Conservation (phyloP, 1,140 invertebrate genomes). For the Drosophila ananassae region DNA sequence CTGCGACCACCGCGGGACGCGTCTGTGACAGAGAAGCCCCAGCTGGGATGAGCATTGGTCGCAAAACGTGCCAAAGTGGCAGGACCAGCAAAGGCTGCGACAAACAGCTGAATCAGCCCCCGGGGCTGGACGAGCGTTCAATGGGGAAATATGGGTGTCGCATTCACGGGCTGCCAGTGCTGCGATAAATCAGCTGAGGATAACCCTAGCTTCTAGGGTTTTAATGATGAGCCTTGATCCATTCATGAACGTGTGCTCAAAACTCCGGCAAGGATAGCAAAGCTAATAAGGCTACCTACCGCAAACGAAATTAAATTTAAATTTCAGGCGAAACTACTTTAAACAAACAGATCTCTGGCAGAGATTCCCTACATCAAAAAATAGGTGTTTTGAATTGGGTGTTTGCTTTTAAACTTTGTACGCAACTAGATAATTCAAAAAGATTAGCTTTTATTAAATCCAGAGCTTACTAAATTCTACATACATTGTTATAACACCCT, state of each 20-base stretch:
- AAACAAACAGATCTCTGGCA: neutral
- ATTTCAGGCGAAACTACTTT: neutral
- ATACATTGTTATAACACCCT: no score
- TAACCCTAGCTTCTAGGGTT: conserved; percentile 89
- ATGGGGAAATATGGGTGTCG: conserved; percentile 89
- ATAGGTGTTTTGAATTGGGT: neutral
- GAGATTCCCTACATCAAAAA: neutral
- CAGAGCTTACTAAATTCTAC: no score
- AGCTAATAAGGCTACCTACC: neutral
- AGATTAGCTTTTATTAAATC: no score
- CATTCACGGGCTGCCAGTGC: conserved; percentile 32
- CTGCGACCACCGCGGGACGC: conserved; percentile 89
- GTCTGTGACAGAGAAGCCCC: conserved; percentile 85
- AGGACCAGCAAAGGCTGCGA: conserved; percentile 88
- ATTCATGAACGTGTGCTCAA: neutral
- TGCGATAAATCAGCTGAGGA: conserved; percentile 85
- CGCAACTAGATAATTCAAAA: neutral
- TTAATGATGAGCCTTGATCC: conserved; percentile 82
- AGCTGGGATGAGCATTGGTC: conserved; percentile 89
- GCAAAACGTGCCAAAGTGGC: conserved; percentile 88
- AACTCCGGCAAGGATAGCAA: neutral
- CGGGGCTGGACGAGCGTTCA: conserved; percentile 87
- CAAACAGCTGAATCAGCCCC: conserved; percentile 86
- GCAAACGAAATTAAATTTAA: neutral
- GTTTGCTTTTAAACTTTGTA: neutral